phyloP scores from a whole-genome alignment of 2,888 invertebrate species.

The Netelia virgata region DNA sequence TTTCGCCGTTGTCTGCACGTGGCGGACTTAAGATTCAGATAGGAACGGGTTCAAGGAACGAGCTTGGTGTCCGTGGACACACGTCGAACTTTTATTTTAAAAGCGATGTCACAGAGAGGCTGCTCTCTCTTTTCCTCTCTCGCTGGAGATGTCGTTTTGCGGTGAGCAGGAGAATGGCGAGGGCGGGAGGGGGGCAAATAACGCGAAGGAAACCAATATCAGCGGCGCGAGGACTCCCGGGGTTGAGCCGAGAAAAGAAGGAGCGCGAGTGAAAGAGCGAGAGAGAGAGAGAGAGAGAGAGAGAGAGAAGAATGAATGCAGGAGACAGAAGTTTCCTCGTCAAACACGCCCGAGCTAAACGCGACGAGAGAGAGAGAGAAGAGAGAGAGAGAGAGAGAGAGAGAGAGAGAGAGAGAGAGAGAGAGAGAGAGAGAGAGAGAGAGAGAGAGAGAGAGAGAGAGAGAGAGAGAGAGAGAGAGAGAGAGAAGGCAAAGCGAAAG shows the following conservation, averaged over 20 bases:
- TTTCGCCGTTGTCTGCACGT: conserved; percentile 48
- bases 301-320: conserved; percentile 36
- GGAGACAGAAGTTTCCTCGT: conserved; percentile 74
- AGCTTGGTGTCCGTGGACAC: conserved; percentile 43
- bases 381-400: conserved; percentile 12
- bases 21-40: conserved; percentile 67
- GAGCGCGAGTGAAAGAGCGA: conserved; percentile 14
- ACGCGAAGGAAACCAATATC: conserved; percentile 62
- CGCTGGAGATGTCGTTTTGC: conserved; percentile 14
- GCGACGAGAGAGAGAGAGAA: conserved; percentile 4
- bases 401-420: conserved; percentile 11
- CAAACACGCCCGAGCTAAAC: conserved; percentile 41
- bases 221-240: conserved; percentile 19
- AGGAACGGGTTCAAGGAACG: conserved; percentile 52
- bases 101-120: conserved; percentile 58
- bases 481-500: conserved; percentile 52
- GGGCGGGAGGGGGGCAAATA: conserved; percentile 55
- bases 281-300: conserved; percentile 14
- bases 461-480: conserved; percentile 12
- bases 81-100: conserved; percentile 72
- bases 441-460: neutral
- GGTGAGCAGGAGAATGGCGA: neutral
- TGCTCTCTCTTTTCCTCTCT: conserved; percentile 2
- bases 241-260: neutral
- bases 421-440: conserved; percentile 20